Percentiles rank a stretch among this genome's conserved stretches.
phyloP scores from a whole-genome alignment of 2,113 vertebrate species.

The Lasiurus cinereus region DNA sequence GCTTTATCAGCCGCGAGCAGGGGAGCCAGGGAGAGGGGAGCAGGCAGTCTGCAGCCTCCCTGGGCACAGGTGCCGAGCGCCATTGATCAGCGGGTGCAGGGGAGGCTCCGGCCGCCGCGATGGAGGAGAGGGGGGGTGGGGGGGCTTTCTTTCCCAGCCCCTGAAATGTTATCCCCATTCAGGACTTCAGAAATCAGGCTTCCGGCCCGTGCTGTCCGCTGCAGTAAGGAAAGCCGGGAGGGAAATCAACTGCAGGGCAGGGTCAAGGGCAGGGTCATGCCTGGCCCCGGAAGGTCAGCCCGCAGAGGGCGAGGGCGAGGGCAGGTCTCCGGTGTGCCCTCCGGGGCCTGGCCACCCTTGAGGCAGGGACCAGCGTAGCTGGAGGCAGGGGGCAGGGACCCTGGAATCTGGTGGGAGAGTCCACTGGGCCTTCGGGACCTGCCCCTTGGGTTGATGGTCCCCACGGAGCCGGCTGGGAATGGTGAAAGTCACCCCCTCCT shows the following conservation, averaged over 20 bases:
- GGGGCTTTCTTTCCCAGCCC: constrained; percentile 46
- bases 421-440: not conserved
- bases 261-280: not conserved
- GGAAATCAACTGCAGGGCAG: not conserved
- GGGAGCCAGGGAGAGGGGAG: not conserved
- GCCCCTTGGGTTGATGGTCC: not conserved
- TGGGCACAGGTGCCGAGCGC: not conserved
- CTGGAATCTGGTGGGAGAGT: not conserved
- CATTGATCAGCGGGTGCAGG: not conserved
- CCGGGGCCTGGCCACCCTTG: not conserved
- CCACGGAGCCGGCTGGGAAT: not conserved
- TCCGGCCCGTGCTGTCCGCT: not conserved
- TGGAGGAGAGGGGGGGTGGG: not conserved
- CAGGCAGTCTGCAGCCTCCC: not conserved
- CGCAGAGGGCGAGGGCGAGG: not conserved
- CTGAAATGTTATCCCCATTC: constrained; percentile 51
- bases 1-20: not conserved
- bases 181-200: constrained; percentile 63
- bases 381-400: not conserved
- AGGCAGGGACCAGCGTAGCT: not conserved
- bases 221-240: not conserved
- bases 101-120: not conserved
- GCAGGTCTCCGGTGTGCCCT: not conserved
- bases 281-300: not conserved
- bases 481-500: not conserved